Evolutionary conservation across 1,140 invertebrate genomes (phyloP), one percentile per base, ranked within the genome.

Genomic region (Macrobrachium nipponense): DNA sequence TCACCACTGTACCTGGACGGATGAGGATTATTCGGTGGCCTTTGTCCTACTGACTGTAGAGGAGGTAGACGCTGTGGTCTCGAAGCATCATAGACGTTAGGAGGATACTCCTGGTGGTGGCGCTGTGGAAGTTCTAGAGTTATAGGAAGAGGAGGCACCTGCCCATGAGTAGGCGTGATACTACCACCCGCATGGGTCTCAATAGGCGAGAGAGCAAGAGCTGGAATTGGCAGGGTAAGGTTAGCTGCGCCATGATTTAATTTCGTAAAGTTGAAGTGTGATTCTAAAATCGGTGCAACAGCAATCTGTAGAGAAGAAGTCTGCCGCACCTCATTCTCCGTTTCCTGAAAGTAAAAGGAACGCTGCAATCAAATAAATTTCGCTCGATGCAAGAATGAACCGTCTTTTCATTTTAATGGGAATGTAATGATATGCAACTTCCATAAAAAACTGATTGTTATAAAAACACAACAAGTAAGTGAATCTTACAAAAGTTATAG

Each of bases 221-320:
- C n/a, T 20, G 80, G 80, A 10, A 81, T 36, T 64, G 44, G 80
- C 43, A 72, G 66, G 51, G 64, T 81, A 23, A 81, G 80, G 44
- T 81, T 81, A 58, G 8, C 43, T 3, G 14, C 60, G 6, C 20
- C n/a, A 23, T n/a, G 78, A 5, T n/a, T 43, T n/a, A 80, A 2
- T 51, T 51, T 51, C 51, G 51, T 51, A 51, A 51, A 23, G 68
- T 70, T 70, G 23, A 15, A 15, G 23, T 43, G 68, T 12, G 68
- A 43, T 27, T 70, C 68, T 43, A 70, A 11, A n/a, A 23, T 23
- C 20, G 23, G 68, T 43, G 68, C 68, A 14, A 70, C 68, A 5
- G 68, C 68, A 14, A 70, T 15, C 0, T 43, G 15, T 43, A 70
- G 68, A 6, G 23, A 17, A 6, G 23, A 17, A 43, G 20, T n/a